phyloP scores from a whole-genome alignment of 2,888 invertebrate species.

The Thereva nobilitata region DNA sequence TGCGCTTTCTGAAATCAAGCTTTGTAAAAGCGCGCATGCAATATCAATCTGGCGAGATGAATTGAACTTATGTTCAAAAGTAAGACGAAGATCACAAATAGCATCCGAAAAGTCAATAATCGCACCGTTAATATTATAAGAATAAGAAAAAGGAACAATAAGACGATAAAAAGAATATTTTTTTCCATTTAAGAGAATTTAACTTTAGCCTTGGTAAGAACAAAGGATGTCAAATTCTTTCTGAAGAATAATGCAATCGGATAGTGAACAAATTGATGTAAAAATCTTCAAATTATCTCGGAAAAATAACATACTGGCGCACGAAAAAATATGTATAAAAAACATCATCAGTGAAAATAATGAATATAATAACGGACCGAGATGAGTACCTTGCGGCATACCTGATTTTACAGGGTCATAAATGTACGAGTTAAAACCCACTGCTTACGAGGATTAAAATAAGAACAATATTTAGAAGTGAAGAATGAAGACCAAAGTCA shows the following conservation, averaged over 20 bases:
- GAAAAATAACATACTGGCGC: too few relatives aligned
- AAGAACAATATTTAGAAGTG: neutral
- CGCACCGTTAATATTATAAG: neutral
- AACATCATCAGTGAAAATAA: neutral
- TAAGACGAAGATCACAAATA: neutral
- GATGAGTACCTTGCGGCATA: constrained; percentile 2
- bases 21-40: neutral
- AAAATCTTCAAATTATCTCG: neutral
- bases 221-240: too few relatives aligned
- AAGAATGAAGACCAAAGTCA: neutral
- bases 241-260: constrained; percentile 1
- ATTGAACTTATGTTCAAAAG: neutral
- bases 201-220: too few relatives aligned
- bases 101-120: neutral
- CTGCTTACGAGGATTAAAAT: too few relatives aligned
- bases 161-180: too few relatives aligned
- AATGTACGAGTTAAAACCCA: too few relatives aligned
- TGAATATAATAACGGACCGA: constrained; percentile 5
- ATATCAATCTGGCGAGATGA: neutral
- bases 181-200: too few relatives aligned
- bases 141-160: too few relatives aligned
- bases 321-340: too few relatives aligned
- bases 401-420: neutral
- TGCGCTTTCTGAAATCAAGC: neutral
- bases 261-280: neutral